phyloP scores from a whole-genome alignment of 2,888 invertebrate genomes.

The Byasa hedistus region DNA sequence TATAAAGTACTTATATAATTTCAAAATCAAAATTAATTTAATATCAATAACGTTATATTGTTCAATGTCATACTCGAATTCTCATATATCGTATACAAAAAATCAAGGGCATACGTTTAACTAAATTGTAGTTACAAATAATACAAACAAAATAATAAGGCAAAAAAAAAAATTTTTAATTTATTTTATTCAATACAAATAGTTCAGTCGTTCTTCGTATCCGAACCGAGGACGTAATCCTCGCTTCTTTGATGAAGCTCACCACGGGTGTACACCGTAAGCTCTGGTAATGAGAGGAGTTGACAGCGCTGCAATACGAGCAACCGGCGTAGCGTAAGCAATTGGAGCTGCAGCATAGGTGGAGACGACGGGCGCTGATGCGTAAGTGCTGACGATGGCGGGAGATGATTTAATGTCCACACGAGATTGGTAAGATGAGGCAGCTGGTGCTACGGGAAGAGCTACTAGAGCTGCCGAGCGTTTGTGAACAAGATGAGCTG shows the following conservation, averaged over 20 bases:
- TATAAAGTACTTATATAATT: too few species aligned
- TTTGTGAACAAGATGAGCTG: constrained; percentile 63
- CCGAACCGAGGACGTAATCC: constrained; percentile 55
- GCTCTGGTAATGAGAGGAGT: constrained; percentile 56
- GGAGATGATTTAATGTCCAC: constrained; percentile 47
- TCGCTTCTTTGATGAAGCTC: constrained; percentile 53
- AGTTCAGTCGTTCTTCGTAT: constrained; percentile 50
- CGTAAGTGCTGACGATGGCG: constrained; percentile 39
- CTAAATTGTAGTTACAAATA: background rate
- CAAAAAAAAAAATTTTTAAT: background rate
- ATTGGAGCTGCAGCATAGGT: constrained; percentile 49
- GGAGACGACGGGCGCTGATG: constrained; percentile 46
- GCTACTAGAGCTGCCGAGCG: constrained; percentile 55
- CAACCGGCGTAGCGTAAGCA: constrained; percentile 51
- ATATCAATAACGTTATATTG: too few species aligned
- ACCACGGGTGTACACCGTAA: constrained; percentile 64
- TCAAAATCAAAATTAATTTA: too few species aligned
- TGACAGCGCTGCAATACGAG: constrained; percentile 41
- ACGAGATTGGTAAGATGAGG: constrained; percentile 49
- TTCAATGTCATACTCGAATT: too few species aligned
- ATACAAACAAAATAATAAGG: background rate
- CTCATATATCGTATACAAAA: background rate
- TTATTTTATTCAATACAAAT: constrained; percentile 51
- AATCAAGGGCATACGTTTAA: background rate
- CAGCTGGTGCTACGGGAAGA: constrained; percentile 39